Conservation (phyloP, 2,113 vertebrate species). For the Cygnus buccinator region DNA sequence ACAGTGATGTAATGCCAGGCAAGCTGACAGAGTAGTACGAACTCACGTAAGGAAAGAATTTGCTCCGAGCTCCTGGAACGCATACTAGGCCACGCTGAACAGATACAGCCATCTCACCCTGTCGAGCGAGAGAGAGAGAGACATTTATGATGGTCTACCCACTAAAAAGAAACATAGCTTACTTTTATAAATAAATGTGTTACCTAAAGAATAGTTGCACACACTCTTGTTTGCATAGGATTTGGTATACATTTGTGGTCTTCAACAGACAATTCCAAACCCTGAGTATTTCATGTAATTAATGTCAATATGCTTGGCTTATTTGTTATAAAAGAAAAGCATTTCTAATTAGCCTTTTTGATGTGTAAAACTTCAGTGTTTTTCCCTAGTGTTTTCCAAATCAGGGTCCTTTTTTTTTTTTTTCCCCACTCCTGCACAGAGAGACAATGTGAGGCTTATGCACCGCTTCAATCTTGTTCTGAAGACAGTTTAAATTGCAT, state of each 20-base stretch:
- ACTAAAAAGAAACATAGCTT: constrained; percentile 9
- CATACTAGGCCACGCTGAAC: neutral
- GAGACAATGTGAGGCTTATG: neutral
- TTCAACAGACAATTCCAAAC: constrained; percentile 41
- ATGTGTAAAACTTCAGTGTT: constrained; percentile 16
- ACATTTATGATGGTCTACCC: neutral
- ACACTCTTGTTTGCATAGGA: neutral
- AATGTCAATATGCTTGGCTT: constrained; percentile 36
- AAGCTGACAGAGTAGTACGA: neutral
- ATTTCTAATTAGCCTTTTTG: constrained; percentile 39
- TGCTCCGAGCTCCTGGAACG: neutral
- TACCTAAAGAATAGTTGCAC: constrained; percentile 31
- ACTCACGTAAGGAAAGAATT: neutral
- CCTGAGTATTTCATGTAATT: constrained; percentile 34
- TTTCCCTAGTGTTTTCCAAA: constrained; percentile 5
- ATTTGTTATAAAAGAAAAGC: constrained; percentile 27
- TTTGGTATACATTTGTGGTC: constrained; percentile 40
- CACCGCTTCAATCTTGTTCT: neutral
- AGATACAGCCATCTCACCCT: neutral
- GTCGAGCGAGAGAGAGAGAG: neutral
- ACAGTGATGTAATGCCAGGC: neutral
- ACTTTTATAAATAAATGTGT: constrained; percentile 22
- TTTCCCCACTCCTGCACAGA: neutral
- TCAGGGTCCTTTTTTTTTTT: neutral
- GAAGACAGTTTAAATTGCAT: neutral